phyloP scores from a whole-genome alignment of 1,140 invertebrate genomes.

The Stegodyphus mimosarum region DNA sequence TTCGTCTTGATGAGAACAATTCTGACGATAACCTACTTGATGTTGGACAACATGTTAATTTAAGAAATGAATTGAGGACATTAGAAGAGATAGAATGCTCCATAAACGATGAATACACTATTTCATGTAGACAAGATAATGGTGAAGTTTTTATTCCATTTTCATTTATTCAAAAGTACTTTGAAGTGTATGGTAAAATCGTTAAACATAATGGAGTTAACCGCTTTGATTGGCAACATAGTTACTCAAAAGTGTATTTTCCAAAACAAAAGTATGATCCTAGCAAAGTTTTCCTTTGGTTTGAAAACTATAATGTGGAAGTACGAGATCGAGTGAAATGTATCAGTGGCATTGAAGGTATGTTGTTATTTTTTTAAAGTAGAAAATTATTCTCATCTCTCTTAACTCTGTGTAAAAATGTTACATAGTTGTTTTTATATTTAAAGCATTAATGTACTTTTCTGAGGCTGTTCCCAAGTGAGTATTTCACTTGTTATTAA shows the following conservation, averaged over 20 bases:
- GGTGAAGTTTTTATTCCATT: conserved; percentile 92
- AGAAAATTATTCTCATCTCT: too few species aligned
- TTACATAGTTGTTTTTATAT: not conserved
- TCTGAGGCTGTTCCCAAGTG: too few species aligned
- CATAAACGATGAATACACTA: conserved; percentile 89
- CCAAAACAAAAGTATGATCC: conserved; percentile 90
- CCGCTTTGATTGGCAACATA: conserved; percentile 93
- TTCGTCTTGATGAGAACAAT: conserved; percentile 1
- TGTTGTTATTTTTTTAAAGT: conserved; percentile 12
- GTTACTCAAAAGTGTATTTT: conserved; percentile 90
- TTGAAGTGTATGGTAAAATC: conserved; percentile 88
- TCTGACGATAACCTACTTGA: conserved; percentile 23
- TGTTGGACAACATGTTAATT: conserved; percentile 2
- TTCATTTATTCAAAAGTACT: conserved; percentile 92
- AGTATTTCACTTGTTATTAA: too few species aligned
- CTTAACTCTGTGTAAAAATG: not conserved
- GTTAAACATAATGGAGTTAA: conserved; percentile 66
- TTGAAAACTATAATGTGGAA: conserved; percentile 98
- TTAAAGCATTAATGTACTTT: too few species aligned
- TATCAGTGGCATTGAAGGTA: conserved; percentile 87
- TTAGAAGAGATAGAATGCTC: conserved; percentile 85
- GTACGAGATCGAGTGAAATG: conserved; percentile 94
- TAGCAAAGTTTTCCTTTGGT: conserved; percentile 90
- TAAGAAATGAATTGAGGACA: conserved; percentile 23
- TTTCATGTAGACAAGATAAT: conserved; percentile 84